Base-by-base conservation (phyloP, 92 coral and sea anemone species). In the Plumapathes pennacea region DNA sequence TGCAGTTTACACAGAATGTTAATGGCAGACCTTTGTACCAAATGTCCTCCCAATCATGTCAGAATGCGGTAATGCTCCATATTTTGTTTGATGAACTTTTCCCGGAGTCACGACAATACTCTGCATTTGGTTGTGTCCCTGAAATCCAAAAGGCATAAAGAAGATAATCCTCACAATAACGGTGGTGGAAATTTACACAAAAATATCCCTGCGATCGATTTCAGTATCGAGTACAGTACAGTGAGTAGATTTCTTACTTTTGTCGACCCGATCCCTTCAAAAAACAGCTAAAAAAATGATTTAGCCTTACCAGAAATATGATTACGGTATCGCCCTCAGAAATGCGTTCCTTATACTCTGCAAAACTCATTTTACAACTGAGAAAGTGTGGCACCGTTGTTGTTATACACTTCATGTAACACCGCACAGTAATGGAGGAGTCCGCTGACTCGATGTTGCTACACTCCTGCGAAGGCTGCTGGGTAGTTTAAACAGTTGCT, bases 21-120 rank as follows among this genome's bases (percentile, higher is more conserved):
- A n/a, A n/a, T n/a, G n/a, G n/a, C n/a, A 8, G 53, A 92, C 96
- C 90, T 92, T 92, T 62, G 94, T 76, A 25, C 98, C 98, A 80
- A 84, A 92, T 64, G 57, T 57, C 36, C 45, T 78, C 23, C 98
- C 98, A 36, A 92, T 77, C 88, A 92, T 76, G 42, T 84, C 85
- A n/a, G 84, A 43, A 46, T 92, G 98, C 20, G 88, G 82, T 37
- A 92, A 69, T 19, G 86, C 89, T 19, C 98, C 98, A 77, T 80
- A 81, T 65, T 84, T 92, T 24, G 96, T 92, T 50, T 92, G 85
- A 46, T 88, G 86, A 26, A 88, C 84, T 50, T 82, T 85, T 27
- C 79, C 77, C 3, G 85, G 68, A 18, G 89, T 64, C 24, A 92
- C 74, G 53, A 83, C 71, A 2, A 92, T 29, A 46, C 88, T 57